Conservation (phyloP, 1,140 invertebrate genomes). For the Atopsyche davidsoni region DNA sequence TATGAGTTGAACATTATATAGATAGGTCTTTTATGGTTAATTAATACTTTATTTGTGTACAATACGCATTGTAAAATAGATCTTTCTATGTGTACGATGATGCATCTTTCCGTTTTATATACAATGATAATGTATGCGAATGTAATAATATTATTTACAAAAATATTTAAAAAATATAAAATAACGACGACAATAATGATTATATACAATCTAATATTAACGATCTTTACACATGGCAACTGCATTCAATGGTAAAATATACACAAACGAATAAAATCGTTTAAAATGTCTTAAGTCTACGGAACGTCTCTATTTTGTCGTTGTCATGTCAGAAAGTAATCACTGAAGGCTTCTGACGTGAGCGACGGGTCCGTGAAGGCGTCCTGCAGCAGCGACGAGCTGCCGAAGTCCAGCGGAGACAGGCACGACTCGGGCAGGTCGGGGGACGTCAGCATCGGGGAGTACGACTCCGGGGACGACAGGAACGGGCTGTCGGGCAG, state of each 20-base stretch:
- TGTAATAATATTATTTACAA: too few species aligned
- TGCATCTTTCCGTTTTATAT: too few species aligned
- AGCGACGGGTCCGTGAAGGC: constrained; percentile 24
- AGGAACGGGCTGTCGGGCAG: constrained; percentile 27
- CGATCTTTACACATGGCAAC: constrained; percentile 25
- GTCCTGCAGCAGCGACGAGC: constrained; percentile 25
- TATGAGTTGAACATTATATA: too few species aligned
- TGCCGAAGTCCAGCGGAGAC: constrained; percentile 28
- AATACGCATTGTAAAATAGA: too few species aligned
- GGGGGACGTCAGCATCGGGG: constrained; percentile 25
- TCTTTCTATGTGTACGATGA: too few species aligned
- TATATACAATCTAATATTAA: too few species aligned
- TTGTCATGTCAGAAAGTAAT: constrained; percentile 29
- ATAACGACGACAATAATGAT: too few species aligned
- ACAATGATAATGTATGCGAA: too few species aligned
- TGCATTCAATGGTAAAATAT: constrained; percentile 29
- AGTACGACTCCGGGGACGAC: constrained; percentile 26
- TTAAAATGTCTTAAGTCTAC: not conserved
- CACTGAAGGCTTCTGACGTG: constrained; percentile 24
- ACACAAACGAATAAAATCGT: constrained; percentile 12
- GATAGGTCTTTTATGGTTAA: too few species aligned
- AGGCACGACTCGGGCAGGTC: constrained; percentile 27
- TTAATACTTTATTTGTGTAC: too few species aligned
- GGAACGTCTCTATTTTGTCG: not conserved
- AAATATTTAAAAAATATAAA: too few species aligned